Base-by-base conservation (phyloP, 2,113 vertebrate species). In the Dissostichus mawsoni region DNA sequence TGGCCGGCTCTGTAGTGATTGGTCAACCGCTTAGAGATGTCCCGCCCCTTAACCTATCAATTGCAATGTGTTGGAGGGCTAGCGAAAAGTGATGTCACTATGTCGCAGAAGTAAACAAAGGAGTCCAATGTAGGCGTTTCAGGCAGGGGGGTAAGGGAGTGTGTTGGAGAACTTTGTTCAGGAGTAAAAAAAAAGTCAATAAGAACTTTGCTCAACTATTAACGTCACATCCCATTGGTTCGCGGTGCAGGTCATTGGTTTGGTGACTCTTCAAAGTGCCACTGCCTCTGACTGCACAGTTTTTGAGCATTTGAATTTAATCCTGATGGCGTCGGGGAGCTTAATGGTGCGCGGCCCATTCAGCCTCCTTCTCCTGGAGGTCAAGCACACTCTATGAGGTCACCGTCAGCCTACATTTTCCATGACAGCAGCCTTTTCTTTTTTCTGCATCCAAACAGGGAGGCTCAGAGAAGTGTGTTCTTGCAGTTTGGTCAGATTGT, bases 301-400 rank as follows among this genome's bases (percentile, higher is more conserved):
- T 51, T 8, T 41, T 67, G 82, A 72, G 79, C 56, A 70, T 23
- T 79, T 73, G 84, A 91, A 89, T 84, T 71, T 64, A 92, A 89
- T 89, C 86, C 69, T 80, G 74, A 81, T 57, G 64, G 57, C 66
- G 74, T 81, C 78, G 90, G 87, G 84, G 85, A 87, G 84, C 80
- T 86, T 91, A 92, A 94, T 90, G 91, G 85, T 78, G 90, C 82
- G 33, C 83, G 86, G 82, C 80, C 80, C 87, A 83, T 92, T 93
- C 85, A 72, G 79, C 83, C 68, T 82, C 74, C 81, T 87, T 85
- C 87, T 78, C 74, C 76, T 63, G 65, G 89, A 87, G 92, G 92
- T 93, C 92, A 92, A 87, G 79, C 83, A 16, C 84, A 81, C 75
- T 92, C 92, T 92, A 92, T 90, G 89, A 89, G 93, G 90, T 94